Percentiles rank a stretch among this genome's conserved stretches.
Conservation (phyloP, 2,797 vertebrate genomes). For the Bovichtus diacanthus region DNA sequence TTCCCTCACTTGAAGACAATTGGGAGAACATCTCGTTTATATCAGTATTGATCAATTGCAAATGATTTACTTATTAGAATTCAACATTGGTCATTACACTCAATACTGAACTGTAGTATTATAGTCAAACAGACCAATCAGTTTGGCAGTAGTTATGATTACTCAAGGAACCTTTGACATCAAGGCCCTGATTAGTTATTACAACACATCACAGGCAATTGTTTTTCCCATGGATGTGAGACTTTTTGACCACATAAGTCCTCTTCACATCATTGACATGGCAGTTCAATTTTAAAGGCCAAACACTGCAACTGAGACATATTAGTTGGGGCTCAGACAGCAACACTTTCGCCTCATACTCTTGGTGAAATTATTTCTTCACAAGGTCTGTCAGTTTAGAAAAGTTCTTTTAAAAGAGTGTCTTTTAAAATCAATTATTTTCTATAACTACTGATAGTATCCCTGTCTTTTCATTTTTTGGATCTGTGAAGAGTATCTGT, state of each 20-base stretch:
- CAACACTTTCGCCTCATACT: background rate
- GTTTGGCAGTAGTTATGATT: background rate
- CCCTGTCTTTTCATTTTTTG: background rate
- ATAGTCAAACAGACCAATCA: background rate
- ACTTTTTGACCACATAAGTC: background rate
- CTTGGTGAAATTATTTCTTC: conserved; percentile 19
- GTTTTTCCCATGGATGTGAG: background rate
- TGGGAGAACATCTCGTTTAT: background rate
- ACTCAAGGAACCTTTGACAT: background rate
- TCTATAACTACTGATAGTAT: background rate
- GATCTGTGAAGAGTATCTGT: background rate
- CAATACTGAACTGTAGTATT: background rate
- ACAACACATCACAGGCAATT: background rate
- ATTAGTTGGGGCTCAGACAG: conserved; percentile 6
- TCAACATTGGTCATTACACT: fast-evolving
- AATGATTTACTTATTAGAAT: background rate
- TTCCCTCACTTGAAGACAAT: background rate
- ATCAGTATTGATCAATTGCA: background rate
- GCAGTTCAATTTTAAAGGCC: conserved; percentile 6
- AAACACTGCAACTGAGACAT: background rate
- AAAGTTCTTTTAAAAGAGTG: background rate
- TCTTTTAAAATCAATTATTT: background rate
- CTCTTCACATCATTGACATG: background rate
- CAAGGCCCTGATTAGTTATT: background rate
- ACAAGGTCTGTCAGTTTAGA: conserved; percentile 7